These are phyloP conservation scores for Ianthella basta DNA, from an alignment of 37 sponge, comb jelly and placozoan genomes.

Conservation along the genomic window DNA sequence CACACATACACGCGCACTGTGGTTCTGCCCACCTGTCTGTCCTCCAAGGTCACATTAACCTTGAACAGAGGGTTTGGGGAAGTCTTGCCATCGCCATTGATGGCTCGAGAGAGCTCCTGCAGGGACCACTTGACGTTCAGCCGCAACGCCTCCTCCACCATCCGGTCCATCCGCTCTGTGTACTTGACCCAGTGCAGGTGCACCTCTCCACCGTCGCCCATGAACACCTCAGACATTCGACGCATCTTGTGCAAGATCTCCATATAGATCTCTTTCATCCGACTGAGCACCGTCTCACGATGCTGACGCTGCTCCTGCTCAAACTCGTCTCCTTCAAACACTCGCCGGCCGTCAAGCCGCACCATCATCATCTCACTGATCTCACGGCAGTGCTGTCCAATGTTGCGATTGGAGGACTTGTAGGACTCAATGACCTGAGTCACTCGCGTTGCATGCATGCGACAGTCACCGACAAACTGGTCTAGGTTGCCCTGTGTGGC, in stretches of 20 bases:
- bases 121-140: conserved; percentile 98
- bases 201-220: conserved; percentile 83
- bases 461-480: conserved; percentile 87
- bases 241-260: conserved; percentile 80
- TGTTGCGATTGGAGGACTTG: conserved; percentile 77
- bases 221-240: conserved; percentile 81
- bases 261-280: conserved; percentile 70
- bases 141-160: conserved; percentile 96
- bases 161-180: conserved; percentile 88
- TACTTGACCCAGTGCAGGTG: conserved; percentile 85
- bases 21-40: conserved; percentile 19
- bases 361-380: conserved; percentile 91
- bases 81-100: conserved; percentile 95
- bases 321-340: conserved; percentile 91
- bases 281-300: conserved; percentile 52
- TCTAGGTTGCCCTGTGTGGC: conserved; percentile 87
- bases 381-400: conserved; percentile 75
- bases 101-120: conserved; percentile 86
- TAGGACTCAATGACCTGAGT: conserved; percentile 76
- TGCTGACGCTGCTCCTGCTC: conserved; percentile 84
- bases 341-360: conserved; percentile 79
- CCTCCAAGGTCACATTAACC: conserved; percentile 82
- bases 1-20: not conserved
- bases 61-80: conserved; percentile 91
- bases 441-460: conserved; percentile 80